Evolutionary conservation across 2,113 vertebrate genomes (phyloP), one percentile per base, ranked within the genome.

Genomic region (Erinaceus europaeus): DNA sequence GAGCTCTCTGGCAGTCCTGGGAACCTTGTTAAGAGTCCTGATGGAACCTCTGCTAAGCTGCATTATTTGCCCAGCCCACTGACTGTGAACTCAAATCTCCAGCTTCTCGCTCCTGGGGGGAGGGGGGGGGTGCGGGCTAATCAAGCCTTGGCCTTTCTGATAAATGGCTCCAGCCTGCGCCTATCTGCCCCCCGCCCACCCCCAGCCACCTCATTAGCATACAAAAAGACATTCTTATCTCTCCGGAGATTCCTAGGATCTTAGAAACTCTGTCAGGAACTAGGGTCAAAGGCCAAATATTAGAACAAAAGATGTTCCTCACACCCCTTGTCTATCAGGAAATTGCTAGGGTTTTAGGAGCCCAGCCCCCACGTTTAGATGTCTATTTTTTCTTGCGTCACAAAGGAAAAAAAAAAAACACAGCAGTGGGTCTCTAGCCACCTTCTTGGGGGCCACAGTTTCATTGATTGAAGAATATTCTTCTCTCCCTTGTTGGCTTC

Each of bases 241-340:
- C 57, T 88, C 38, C 23, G 40, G 36, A 88, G 55, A 74, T 73
- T 74, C 68, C 77, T 55, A 55, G 38, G 59, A 42, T 65, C 32
- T 88, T 81, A 74, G 48, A 34, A 79, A 17, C 23, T 62, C 65
- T 86, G 72, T 81, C 59, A 81, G 77, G 86, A 81, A 81, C 77
- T 74, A n/a, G 13, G 68, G 34, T 74, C 68, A 74, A 55, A 81
- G 67, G 74, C 48, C 68, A 81, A 71, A 81, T 65, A 65, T 55
- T 46, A 55, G 57, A 81, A 88, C 86, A 73, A 81, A 81, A 88
- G 68, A 53, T 74, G 77, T 38, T 38, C 68, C 59, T 55, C 53
- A 48, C 38, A 81, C 18, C 38, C 11, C n/a, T 65, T n/a, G 18
- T 88, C 68, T 69, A 64, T 65, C 68, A 73, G 77, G 77, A 88